Conservation (phyloP, 2,113 vertebrate genomes). For the Tragelaphus scriptus region DNA sequence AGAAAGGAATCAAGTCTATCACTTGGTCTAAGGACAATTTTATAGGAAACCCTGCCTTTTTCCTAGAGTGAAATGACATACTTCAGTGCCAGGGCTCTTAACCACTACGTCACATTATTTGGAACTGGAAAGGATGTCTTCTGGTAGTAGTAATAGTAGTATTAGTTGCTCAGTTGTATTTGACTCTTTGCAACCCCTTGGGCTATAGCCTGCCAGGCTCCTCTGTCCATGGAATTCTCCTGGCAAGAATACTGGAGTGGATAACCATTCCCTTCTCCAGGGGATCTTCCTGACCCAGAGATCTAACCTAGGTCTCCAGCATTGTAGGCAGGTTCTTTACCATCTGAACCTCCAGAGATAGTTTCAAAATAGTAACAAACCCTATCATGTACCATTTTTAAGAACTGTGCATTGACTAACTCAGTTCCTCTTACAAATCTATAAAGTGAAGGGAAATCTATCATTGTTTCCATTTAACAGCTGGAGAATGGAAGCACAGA, state of each 20-base stretch:
- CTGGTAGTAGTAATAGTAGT: background rate
- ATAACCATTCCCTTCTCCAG: background rate
- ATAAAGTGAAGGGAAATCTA: background rate
- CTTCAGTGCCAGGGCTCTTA: background rate
- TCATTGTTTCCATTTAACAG: background rate
- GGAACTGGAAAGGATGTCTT: background rate
- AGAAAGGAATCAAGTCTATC: background rate
- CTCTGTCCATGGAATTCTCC: background rate
- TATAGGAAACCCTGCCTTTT: background rate
- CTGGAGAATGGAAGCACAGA: background rate
- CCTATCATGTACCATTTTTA: background rate
- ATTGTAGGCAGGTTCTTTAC: background rate
- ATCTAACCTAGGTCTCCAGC: background rate
- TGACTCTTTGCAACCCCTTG: background rate
- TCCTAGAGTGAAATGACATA: background rate
- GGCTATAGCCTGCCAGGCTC: background rate
- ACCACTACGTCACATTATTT: background rate
- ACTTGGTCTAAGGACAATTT: background rate
- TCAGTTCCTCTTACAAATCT: background rate
- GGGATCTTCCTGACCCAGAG: background rate
- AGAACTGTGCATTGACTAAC: background rate
- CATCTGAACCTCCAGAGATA: background rate
- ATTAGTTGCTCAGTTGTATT: background rate
- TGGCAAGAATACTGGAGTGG: background rate
- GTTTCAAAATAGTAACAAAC: background rate